Evolutionary conservation across 2,888 invertebrate genomes (phyloP), one percentile per base, ranked within the genome.

Genomic region (Lasioglossum leucozonium): DNA sequence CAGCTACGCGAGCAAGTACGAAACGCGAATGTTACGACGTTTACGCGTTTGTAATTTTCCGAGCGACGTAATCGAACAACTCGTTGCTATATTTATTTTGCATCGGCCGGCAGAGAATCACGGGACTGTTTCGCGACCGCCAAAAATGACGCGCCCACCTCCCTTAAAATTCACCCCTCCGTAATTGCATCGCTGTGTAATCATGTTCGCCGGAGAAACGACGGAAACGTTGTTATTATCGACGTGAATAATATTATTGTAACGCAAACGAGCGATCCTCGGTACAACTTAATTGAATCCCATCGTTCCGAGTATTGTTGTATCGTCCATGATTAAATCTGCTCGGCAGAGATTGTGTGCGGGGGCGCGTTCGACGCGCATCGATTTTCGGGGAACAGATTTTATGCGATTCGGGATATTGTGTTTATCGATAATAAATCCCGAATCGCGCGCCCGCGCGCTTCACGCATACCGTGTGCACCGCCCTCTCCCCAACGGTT

Each of bases 221-320:
- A 8, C 26, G 71, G 34, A 72, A 69, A 67, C 44, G 30, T n/a
- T 65, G 72, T 81, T 84, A 69, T 77, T 76, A 58, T 42, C 72
- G 76, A 72, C 67, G 37, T 67, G 47, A 67, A 83, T 83, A 77
- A 81, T 81, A 83, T 76, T 84, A 72, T 77, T 76, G 58, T 72
- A 77, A 69, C n/a, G 72, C 26, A 81, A 84, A 81, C 40, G 72
- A 77, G 30, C 69, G 73, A 80, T 69, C 34, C 51, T 16, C 2
- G 40, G 62, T 22, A 34, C 10, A 71, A 69, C 40, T 62, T 71
- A 78, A 82, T 75, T 71, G 26, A 82, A 79, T 80, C 75, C 34
- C 30, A 62, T 47, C 22, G 44, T 67, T 65, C 10, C 34, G 34
- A 22, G 47, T 22, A 75, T 74, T 72, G 58, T 79, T 74, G 71